Percentiles rank a stretch among this genome's conserved stretches.
Evolutionary conservation across 2,113 vertebrate genomes (phyloP).

Genomic region (Dissostichus mawsoni): DNA sequence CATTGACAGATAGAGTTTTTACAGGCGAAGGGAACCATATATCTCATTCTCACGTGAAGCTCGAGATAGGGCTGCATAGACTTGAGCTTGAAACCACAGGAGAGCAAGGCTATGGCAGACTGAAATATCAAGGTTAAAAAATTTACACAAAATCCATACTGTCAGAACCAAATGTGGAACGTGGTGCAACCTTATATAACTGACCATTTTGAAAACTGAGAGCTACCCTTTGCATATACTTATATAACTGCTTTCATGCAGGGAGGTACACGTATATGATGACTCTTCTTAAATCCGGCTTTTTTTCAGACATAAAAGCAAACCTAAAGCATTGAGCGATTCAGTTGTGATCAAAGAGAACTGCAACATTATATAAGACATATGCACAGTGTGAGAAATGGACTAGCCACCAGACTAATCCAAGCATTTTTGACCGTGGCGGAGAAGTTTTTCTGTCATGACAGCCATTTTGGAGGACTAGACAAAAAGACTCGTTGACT

Average conservation of each 20-base stretch:
- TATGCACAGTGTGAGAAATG: conserved; percentile 38
- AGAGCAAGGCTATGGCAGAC: conserved; percentile 17
- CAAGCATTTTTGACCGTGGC: conserved; percentile 15
- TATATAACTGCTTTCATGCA: conserved; percentile 58
- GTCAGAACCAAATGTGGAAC: conserved; percentile 45
- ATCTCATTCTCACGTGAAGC: conserved; percentile 65
- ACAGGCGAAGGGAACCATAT: conserved; percentile 58
- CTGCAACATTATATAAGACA: conserved; percentile 38
- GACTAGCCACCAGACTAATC: conserved; percentile 25
- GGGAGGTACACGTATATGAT: conserved; percentile 29
- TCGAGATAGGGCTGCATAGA: conserved; percentile 53
- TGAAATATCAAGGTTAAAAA: conserved; percentile 58
- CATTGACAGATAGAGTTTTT: conserved; percentile 57
- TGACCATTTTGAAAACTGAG: conserved; percentile 60
- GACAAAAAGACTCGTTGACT: conserved; percentile 32
- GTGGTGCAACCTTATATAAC: conserved; percentile 74
- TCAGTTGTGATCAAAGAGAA: neutral
- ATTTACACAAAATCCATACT: conserved; percentile 54
- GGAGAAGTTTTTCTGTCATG: conserved; percentile 32
- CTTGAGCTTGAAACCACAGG: conserved; percentile 30
- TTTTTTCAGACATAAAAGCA: neutral
- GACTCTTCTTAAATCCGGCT: conserved; percentile 17
- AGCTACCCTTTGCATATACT: conserved; percentile 43
- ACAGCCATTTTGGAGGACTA: conserved; percentile 49
- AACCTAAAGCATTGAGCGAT: neutral